These are phyloP conservation scores for Drosophila phalerata DNA, from an alignment of 2,888 invertebrate genomes.

Conservation along the genomic window DNA sequence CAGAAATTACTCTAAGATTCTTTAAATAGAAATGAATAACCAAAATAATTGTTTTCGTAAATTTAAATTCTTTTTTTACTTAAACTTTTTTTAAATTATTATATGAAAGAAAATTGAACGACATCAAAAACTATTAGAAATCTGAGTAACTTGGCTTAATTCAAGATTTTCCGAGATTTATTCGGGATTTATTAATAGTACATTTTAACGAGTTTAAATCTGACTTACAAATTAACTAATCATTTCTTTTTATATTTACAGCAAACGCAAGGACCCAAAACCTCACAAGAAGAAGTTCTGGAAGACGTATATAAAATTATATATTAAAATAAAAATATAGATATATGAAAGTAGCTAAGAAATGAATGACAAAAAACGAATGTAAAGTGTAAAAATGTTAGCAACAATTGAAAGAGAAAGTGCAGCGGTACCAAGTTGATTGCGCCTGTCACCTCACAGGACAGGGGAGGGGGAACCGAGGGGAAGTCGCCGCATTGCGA, in stretches of 20 bases:
- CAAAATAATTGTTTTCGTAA: too few relatives aligned
- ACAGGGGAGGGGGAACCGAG: conserved; percentile 16
- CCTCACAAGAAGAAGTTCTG: not conserved
- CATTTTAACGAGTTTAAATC: too few relatives aligned
- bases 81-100: too few relatives aligned
- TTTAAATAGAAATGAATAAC: too few relatives aligned
- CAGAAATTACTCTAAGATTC: too few relatives aligned
- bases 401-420: conserved; percentile 11
- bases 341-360: not conserved
- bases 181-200: too few relatives aligned
- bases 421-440: conserved; percentile 32
- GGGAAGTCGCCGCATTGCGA: conserved; percentile 52
- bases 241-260: not conserved
- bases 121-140: too few relatives aligned
- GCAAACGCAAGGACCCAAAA: conserved; percentile 9
- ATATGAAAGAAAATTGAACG: too few relatives aligned
- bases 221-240: not conserved
- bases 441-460: conserved; percentile 18
- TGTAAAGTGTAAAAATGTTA: conserved; percentile 11
- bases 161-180: too few relatives aligned
- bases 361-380: not conserved
- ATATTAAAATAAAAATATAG: not conserved
- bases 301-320: not conserved
- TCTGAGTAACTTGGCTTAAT: too few relatives aligned
- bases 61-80: too few relatives aligned